Percentiles rank a stretch among this genome's conserved stretches.
Conservation (phyloP, 2,797 vertebrate genomes). For the Pseudotriccus pelzelni region DNA sequence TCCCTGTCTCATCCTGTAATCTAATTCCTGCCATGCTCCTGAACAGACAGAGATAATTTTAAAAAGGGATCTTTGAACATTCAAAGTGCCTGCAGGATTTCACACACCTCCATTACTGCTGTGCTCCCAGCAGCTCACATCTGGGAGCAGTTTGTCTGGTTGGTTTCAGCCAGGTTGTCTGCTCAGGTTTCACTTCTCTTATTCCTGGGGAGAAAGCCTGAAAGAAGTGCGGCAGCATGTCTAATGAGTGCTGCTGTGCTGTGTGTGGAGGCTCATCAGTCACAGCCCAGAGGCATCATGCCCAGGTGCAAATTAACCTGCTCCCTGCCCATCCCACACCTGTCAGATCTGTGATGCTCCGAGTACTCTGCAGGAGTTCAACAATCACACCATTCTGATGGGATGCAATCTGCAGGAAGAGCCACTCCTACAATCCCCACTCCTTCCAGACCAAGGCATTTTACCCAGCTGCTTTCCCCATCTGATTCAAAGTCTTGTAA, state of each 20-base stretch:
- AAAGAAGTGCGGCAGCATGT: not conserved
- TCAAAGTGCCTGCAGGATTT: not conserved
- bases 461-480: not conserved
- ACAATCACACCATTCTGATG: not conserved
- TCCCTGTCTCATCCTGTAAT: not conserved
- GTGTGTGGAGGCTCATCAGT: not conserved
- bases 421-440: not conserved
- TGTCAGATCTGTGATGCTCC: not conserved
- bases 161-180: not conserved
- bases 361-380: not conserved
- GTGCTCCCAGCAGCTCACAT: not conserved
- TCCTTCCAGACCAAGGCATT: not conserved
- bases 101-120: not conserved
- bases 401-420: not conserved
- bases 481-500: not conserved
- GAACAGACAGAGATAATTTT: not conserved
- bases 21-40: not conserved
- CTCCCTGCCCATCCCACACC: not conserved
- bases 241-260: not conserved
- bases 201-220: not conserved
- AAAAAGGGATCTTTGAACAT: not conserved
- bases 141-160: not conserved
- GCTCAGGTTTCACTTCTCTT: not conserved
- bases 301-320: constrained; percentile 26
- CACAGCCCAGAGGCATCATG: not conserved